Conservation (phyloP, 1,140 invertebrate species). For the Anastatus disparis region DNA sequence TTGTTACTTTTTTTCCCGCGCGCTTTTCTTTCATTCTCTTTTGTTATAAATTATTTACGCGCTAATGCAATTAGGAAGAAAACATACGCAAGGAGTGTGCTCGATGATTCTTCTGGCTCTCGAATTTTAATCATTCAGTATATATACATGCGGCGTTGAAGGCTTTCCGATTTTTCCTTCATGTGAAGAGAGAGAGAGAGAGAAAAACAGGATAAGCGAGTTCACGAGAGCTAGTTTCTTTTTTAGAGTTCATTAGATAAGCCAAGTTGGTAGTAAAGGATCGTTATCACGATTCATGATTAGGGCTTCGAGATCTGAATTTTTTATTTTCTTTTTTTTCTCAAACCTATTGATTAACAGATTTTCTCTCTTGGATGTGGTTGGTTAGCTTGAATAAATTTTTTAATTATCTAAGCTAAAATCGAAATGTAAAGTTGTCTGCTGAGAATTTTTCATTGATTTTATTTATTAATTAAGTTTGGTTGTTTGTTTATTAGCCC, state of each 20-base stretch:
- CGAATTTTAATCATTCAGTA: constrained; percentile 26
- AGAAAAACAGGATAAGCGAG: constrained; percentile 26
- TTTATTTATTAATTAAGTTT: too few relatives aligned
- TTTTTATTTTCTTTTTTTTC: too few relatives aligned
- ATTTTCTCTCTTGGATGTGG: constrained; percentile 4
- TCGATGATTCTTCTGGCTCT: background rate
- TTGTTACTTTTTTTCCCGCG: background rate
- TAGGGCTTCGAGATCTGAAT: background rate
- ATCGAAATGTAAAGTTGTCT: background rate
- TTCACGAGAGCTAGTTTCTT: background rate
- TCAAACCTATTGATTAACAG: constrained; percentile 31
- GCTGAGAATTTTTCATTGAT: background rate
- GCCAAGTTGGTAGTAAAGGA: background rate
- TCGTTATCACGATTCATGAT: constrained; percentile 25
- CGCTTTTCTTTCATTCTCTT: background rate
- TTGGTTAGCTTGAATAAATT: constrained; percentile 11
- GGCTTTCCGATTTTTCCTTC: constrained; percentile 10
- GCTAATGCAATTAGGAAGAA: constrained; percentile 32
- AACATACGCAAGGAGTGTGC: constrained; percentile 9
- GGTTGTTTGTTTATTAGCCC: too few relatives aligned
- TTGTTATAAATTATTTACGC: constrained; percentile 33
- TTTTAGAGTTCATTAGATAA: constrained; percentile 20
- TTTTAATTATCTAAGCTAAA: background rate
- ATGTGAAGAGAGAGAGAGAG: too few relatives aligned
- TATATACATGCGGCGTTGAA: too few relatives aligned